These are phyloP conservation scores for Mimumesa dahlbomi DNA, from an alignment of 2,888 invertebrate genomes.

Conservation along the genomic window DNA sequence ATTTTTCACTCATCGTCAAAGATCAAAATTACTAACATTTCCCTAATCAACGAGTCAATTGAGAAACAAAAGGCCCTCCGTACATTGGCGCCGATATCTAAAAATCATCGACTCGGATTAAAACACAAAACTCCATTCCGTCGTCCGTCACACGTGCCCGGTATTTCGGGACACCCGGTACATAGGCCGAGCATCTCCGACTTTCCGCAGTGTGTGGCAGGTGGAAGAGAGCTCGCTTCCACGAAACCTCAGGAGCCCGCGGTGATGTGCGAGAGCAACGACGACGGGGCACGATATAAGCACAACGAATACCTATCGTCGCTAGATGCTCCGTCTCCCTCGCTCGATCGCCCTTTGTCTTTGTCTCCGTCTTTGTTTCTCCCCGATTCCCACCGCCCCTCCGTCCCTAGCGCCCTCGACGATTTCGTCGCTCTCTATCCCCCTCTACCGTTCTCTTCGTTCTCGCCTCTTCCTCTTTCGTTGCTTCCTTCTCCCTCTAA, in stretches of 20 bases:
- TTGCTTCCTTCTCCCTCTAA: slow-evolving; percentile 9
- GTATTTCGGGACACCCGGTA: slow-evolving; percentile 62
- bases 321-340: slow-evolving; percentile 41
- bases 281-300: slow-evolving; percentile 41
- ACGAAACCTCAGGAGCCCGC: slow-evolving; percentile 73
- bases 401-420: slow-evolving; percentile 6
- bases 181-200: slow-evolving; percentile 33
- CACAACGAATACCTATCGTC: slow-evolving; percentile 36
- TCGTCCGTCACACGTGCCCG: too few species aligned
- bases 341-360: slow-evolving; percentile 48
- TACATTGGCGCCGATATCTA: too few species aligned
- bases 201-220: slow-evolving; percentile 65
- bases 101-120: too few species aligned
- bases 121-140: too few species aligned
- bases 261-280: slow-evolving; percentile 58
- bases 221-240: slow-evolving; percentile 73
- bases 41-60: too few species aligned
- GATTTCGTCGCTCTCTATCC: slow-evolving; percentile 4
- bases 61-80: too few species aligned
- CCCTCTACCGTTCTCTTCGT: slow-evolving; percentile 31
- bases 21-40: too few species aligned
- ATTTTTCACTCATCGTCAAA: too few species aligned
- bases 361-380: slow-evolving; percentile 16
- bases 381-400: background rate
- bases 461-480: background rate